phyloP scores from a whole-genome alignment of 2,888 invertebrate species.

The Aromia moschata region DNA sequence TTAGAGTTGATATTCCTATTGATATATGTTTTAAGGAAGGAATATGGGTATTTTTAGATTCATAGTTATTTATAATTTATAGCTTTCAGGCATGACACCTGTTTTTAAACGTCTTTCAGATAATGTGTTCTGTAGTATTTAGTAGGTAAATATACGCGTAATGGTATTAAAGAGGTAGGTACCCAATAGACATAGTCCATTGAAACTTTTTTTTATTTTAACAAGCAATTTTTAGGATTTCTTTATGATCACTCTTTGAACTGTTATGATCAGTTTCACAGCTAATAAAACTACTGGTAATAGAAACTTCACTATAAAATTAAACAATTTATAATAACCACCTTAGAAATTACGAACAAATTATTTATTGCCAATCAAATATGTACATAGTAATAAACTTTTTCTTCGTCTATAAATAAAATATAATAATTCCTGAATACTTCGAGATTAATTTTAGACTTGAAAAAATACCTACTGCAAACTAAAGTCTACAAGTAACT shows the following conservation, averaged over 20 bases:
- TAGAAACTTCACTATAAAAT: slow-evolving; percentile 27
- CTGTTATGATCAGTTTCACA: background rate
- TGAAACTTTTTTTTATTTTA: slow-evolving; percentile 1
- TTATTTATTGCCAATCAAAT: slow-evolving; percentile 28
- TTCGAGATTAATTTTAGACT: too few species aligned
- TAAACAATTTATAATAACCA: slow-evolving; percentile 2
- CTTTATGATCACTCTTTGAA: slow-evolving; percentile 21
- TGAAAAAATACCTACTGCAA: too few species aligned
- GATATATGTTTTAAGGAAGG: slow-evolving; percentile 51
- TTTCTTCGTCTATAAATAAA: too few species aligned
- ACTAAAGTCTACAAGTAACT: too few species aligned
- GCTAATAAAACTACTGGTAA: slow-evolving; percentile 28
- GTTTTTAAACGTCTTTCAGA: slow-evolving; percentile 39
- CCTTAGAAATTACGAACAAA: slow-evolving; percentile 11
- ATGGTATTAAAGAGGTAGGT: background rate
- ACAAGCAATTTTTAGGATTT: slow-evolving; percentile 16
- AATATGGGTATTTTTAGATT: slow-evolving; percentile 55
- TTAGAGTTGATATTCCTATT: slow-evolving; percentile 49
- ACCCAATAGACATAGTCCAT: background rate
- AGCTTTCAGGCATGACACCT: slow-evolving; percentile 55
- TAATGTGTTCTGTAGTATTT: slow-evolving; percentile 5
- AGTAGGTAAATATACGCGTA: background rate
- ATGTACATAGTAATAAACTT: too few species aligned
- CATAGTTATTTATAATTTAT: slow-evolving; percentile 59
- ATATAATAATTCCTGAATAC: too few species aligned